Percentiles rank a stretch among this genome's conserved stretches.
phyloP scores from a whole-genome alignment of 2,888 invertebrate species.

The Agonopterix heracliana region DNA sequence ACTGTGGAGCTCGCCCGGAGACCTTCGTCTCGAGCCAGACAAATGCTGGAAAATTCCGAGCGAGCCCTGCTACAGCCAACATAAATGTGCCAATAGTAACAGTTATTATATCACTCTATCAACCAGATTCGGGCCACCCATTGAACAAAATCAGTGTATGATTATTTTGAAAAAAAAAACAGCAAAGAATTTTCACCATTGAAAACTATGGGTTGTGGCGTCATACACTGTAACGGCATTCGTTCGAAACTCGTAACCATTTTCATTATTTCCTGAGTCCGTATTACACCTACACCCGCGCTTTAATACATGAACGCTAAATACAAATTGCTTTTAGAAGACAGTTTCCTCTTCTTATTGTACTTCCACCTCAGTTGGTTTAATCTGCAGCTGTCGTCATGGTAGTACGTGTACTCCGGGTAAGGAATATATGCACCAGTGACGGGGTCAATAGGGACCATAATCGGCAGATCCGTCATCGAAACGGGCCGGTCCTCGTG shows the following conservation, averaged over 20 bases:
- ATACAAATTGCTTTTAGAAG: slow-evolving; percentile 62
- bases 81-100: slow-evolving; percentile 60
- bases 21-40: neutral
- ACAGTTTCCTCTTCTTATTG: slow-evolving; percentile 39
- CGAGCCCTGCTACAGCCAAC: slow-evolving; percentile 27
- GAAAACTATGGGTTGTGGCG: slow-evolving; percentile 48
- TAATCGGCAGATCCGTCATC: slow-evolving; percentile 58
- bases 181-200: slow-evolving; percentile 24
- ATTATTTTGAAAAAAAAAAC: slow-evolving; percentile 22
- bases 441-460: slow-evolving; percentile 53
- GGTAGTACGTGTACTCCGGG: slow-evolving; percentile 59
- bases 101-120: slow-evolving; percentile 30
- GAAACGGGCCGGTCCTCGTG: slow-evolving; percentile 40
- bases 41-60: slow-evolving; percentile 4
- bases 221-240: slow-evolving; percentile 66
- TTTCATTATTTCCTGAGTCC: slow-evolving; percentile 22
- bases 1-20: slow-evolving; percentile 12
- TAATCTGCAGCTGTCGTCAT: slow-evolving; percentile 45
- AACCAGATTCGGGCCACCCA: slow-evolving; percentile 75
- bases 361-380: slow-evolving; percentile 42
- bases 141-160: slow-evolving; percentile 51
- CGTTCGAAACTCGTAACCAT: slow-evolving; percentile 69
- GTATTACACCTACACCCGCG: slow-evolving; percentile 40
- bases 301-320: slow-evolving; percentile 71
- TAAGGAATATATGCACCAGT: slow-evolving; percentile 60